Base-by-base conservation (phyloP, 2,797 vertebrate species). In the Trachops cirrhosus region DNA sequence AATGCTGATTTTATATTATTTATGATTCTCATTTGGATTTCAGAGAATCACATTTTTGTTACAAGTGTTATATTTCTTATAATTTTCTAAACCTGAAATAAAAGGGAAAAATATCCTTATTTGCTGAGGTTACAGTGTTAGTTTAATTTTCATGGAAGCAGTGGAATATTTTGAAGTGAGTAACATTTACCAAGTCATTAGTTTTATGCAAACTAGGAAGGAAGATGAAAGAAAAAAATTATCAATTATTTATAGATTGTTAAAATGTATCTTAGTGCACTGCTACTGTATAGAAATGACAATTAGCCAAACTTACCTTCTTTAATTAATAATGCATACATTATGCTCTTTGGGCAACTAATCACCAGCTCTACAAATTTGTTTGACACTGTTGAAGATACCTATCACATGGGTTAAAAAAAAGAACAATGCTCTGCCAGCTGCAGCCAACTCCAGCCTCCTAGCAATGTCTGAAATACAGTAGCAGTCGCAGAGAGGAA, bases 211-310 rank as follows among this genome's bases (percentile, higher is more conserved):
- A 99, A 99, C 99, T 99, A 99, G 98, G 98, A 98, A 98, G 98
- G 98, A 98, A 99, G 99, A 99, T 99, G 99, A 99, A 99, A 99
- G 99, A 99, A 98, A 99, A 99, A 99, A 99, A 98, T 98, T 99
- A 99, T 99, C 99, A 99, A 99, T 99, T 99, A 99, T 99, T 99
- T 99, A 99, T 99, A 98, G 98, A 98, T 98, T 99, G 99, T 99
- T 99, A 98, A 99, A 99, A 99, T 98, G 99, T 99, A 99, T 99
- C 99, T 97, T 98, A 98, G 98, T 98, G 98, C 99, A 97, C 96
- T 97, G 98, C 98, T 98, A 98, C 98, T 98, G 98, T 99, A 99
- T 99, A 99, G 98, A 99, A 99, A 99, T 99, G 98, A 99, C 98
- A 99, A 99, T 99, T 99, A 99, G 98, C 98, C 98, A 99, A 99